A percentile compares a stretch with the other conserved stretches of the same genome.
These are phyloP conservation scores for Drosophila fulvimacula DNA, from an alignment of 2,888 invertebrate genomes.

Conservation along the genomic window DNA sequence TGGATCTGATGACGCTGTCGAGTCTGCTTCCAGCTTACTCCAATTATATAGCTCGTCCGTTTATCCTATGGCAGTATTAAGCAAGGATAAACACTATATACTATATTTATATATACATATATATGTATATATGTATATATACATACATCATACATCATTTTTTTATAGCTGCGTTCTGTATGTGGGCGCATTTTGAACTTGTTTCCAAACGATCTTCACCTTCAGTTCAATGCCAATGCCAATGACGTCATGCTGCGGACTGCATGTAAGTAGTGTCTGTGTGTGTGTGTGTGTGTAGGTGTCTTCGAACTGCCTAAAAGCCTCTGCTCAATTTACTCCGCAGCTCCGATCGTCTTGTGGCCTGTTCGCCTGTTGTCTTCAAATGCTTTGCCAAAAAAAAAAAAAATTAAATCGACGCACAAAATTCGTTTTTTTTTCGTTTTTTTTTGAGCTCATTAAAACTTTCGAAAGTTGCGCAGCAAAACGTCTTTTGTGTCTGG, in stretches of 20 bases:
- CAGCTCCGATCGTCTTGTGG: constrained; percentile 16
- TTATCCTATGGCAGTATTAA: constrained; percentile 40
- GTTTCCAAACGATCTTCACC: constrained; percentile 46
- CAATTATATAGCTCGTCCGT: constrained; percentile 48
- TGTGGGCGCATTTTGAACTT: constrained; percentile 51
- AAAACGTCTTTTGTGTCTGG: constrained; percentile 54
- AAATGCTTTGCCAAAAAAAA: constrained; percentile 56
- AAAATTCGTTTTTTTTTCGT: constrained; percentile 13
- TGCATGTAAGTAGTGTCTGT: constrained; percentile 12
- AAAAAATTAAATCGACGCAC: constrained; percentile 66
- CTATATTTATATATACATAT: not conserved
- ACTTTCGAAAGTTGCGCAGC: constrained; percentile 69
- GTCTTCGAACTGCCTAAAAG: constrained; percentile 53
- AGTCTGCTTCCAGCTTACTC: constrained; percentile 52
- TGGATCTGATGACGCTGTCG: constrained; percentile 47
- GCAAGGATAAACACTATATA: not conserved
- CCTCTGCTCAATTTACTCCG: constrained; percentile 42
- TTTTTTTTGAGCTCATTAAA: constrained; percentile 67
- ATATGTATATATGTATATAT: not conserved
- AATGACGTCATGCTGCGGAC: constrained; percentile 48
- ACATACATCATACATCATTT: not conserved
- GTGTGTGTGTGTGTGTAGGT: constrained; percentile 47
- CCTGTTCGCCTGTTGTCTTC: constrained; percentile 47
- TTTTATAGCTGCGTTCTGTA: constrained; percentile 10
- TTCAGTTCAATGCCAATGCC: constrained; percentile 65